Evolutionary conservation across 2,888 invertebrate genomes (phyloP).

Genomic region (Pocota personata): DNA sequence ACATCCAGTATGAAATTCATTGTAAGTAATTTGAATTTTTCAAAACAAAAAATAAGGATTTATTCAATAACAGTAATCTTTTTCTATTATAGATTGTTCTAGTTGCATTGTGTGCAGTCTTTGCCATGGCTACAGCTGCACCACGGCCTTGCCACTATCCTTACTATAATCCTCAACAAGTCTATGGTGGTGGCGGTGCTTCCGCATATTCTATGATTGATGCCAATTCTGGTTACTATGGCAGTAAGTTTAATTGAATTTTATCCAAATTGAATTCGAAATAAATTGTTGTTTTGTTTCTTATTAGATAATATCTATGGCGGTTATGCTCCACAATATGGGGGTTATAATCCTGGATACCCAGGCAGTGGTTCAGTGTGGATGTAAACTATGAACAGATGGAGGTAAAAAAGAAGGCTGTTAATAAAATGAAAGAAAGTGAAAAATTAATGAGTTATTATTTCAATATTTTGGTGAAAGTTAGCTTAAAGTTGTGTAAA

Average conservation of each 20-base stretch:
- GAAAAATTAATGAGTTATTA: neutral
- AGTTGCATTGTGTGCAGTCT: neutral
- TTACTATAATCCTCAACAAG: neutral
- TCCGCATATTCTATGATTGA: neutral
- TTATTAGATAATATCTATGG: neutral
- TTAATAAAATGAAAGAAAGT: neutral
- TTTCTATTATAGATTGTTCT: slow-evolving; percentile 19
- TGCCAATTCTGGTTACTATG: neutral
- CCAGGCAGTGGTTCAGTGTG: neutral
- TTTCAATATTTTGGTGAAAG: neutral
- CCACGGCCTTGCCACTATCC: neutral
- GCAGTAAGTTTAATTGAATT: slow-evolving; percentile 20
- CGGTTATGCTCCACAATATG: neutral
- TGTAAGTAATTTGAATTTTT: slow-evolving; percentile 17
- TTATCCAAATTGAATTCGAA: neutral
- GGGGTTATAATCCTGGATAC: too few relatives aligned
- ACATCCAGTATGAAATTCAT: slow-evolving; percentile 36
- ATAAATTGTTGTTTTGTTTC: neutral
- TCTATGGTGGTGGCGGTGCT: slow-evolving; percentile 21
- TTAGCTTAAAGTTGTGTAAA: neutral
- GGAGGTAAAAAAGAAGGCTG: neutral
- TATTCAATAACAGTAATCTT: neutral
- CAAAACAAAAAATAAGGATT: neutral
- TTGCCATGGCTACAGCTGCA: neutral
- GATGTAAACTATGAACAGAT: neutral